Base-by-base conservation (phyloP, 2,888 invertebrate genomes). In the Ceraclea dissimilis region DNA sequence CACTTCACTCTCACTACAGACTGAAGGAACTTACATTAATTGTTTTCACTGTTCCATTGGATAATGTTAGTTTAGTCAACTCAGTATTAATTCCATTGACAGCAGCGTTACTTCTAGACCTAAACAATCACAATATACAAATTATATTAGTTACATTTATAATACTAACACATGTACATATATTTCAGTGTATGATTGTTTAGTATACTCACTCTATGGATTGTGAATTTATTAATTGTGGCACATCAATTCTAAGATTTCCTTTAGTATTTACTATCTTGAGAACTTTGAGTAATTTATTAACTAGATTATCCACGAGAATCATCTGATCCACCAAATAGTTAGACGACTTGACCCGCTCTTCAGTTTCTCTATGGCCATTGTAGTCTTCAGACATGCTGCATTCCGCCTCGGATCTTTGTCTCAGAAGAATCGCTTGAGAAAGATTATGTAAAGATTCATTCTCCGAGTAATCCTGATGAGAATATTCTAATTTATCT, bases 371-470 rank as follows among this genome's bases (percentile, higher is more conserved):
- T 39, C 52, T 46, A 16, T 57, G 73, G 64, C 69, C 70, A 68
- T 68, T 73, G 59, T 69, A 71, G 65, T 76, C 82, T 67, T 66
- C 74, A 63, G 62, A 64, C 48, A 66, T 61, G 67, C 69, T 64
- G 63, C 66, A 66, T 66, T 79, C 81, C 49, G 79, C 76, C 67
- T 84, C 84, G 59, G 80, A 78, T 63, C 83, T 82, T 66, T 88
- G 87, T 1, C 89, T 80, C 66, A 81, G 80, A 50, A 86, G 78
- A 67, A 89, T 88, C 52, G 89, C 86, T 64, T 88, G 87, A 0
- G 89, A 86, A 8, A 90, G 72, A 69, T 86, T 88, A 65, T 88
- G 87, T 44, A 90, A 77, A 44, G 88, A 89, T 66, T 88, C 88
- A 63, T 81, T 79, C 64, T 77, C 76, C 6, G 75, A 74, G 62